phyloP scores from a whole-genome alignment of 1,140 invertebrate species.

The Hestina assimilis region DNA sequence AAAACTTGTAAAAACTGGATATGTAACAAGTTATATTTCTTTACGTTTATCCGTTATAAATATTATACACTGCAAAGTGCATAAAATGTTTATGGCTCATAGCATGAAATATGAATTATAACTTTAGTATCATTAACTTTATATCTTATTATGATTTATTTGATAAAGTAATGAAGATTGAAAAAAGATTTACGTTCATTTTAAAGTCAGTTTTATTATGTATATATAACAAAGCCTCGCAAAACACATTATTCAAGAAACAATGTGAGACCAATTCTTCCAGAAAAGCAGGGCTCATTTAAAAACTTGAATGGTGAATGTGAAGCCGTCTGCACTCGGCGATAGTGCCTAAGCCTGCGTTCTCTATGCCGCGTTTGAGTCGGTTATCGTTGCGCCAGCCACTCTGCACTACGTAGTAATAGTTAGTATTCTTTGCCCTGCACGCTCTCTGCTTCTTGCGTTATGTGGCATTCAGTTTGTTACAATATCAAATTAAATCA shows the following conservation, averaged over 20 bases:
- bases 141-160: no score
- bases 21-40: not conserved
- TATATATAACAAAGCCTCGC: not conserved
- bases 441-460: conserved; percentile 21
- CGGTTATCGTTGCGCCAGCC: conserved; percentile 14
- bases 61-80: not conserved
- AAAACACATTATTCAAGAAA: conserved; percentile 10
- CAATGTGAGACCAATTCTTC: conserved; percentile 23
- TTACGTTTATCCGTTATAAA: not conserved
- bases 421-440: no score
- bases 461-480: conserved; percentile 18
- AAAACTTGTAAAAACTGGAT: conserved; percentile 1
- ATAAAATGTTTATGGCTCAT: not conserved
- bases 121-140: no score
- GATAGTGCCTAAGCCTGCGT: conserved; percentile 27
- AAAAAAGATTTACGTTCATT: not conserved
- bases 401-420: no score
- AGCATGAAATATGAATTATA: not conserved
- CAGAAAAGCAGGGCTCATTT: conserved; percentile 28
- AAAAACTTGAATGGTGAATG: conserved; percentile 26
- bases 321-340: conserved; percentile 23
- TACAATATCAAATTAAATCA: conserved; percentile 24
- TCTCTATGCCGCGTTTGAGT: conserved; percentile 26
- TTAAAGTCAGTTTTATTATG: no score
- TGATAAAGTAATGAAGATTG: not conserved